Conservation (phyloP, 2,113 vertebrate species). For the Melanocharis versteri region DNA sequence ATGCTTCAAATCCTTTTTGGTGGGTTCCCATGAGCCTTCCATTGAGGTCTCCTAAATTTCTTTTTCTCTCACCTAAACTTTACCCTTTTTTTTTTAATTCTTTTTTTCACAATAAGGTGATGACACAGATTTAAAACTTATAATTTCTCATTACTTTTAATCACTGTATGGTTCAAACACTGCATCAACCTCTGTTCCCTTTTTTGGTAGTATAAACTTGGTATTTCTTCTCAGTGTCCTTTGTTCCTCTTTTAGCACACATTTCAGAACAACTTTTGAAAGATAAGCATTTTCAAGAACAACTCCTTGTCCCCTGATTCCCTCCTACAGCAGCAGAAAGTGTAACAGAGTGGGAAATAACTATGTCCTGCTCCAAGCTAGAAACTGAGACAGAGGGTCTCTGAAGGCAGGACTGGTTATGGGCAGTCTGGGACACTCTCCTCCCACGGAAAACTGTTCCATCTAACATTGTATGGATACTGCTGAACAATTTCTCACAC, state of each 20-base stretch:
- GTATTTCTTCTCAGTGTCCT: neutral
- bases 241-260: neutral
- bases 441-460: neutral
- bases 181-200: neutral
- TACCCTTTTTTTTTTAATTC: neutral
- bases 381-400: neutral
- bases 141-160: neutral
- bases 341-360: neutral
- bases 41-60: neutral
- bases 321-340: neutral
- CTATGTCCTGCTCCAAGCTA: neutral
- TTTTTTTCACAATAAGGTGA: neutral
- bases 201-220: neutral
- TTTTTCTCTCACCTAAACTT: neutral
- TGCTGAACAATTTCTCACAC: neutral
- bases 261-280: neutral
- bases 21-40: neutral
- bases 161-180: neutral
- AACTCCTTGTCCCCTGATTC: neutral
- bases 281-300: neutral
- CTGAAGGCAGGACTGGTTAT: neutral
- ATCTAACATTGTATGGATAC: rapidly evolving
- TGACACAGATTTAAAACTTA: neutral
- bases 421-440: neutral
- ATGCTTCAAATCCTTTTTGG: neutral